Base-by-base conservation (phyloP, 1,140 invertebrate genomes). In the Neotoxoptera formosana region DNA sequence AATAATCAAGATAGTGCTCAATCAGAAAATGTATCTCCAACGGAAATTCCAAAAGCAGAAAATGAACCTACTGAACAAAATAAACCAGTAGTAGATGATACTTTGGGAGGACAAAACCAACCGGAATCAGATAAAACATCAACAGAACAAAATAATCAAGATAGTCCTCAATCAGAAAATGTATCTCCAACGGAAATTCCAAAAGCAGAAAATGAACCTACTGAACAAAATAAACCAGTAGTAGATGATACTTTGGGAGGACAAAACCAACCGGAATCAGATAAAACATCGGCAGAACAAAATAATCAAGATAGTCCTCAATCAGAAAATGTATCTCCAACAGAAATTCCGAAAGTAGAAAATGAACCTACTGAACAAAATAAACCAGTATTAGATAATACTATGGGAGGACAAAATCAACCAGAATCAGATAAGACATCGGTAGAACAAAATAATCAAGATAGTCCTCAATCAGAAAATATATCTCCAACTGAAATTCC, bases 221-320 rank as follows among this genome's bases (percentile, higher is more conserved):
- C 25, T 9, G 56, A 60, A 30, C 56, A 60, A 60, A 60, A 60
- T 30, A 60, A 60, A 60, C 56, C 25, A 60, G 9, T 30, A 30
- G 56, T 60, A 0, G 56, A 30, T 0, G 14, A 0, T 3, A 1
- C 8, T 14, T 14, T 1, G 23, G 25, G 9, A 30, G 17, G 8
- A 11, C 8, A 53, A 30, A 30, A 30, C 9, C 8, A 30, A 60
- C 56, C 9, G 0, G 56, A 30, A 60, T 60, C 53, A 25, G 53
- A 56, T 56, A 56, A 56, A 2, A 60, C 2, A 47, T 56, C 25
- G 0, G n/a, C 3, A 34, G 34, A 56, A 36, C 87, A 53, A 89
- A 41, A 89, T 21, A 41, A 34, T 56, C n/a, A 21, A 23, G 25
- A 21, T 41, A 90, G 25, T 17, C 90, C 17, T 25, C 89, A 45